These are phyloP conservation scores for Parazoanthus swiftii DNA, from an alignment of 92 coral and sea anemone genomes.

Conservation along the genomic window DNA sequence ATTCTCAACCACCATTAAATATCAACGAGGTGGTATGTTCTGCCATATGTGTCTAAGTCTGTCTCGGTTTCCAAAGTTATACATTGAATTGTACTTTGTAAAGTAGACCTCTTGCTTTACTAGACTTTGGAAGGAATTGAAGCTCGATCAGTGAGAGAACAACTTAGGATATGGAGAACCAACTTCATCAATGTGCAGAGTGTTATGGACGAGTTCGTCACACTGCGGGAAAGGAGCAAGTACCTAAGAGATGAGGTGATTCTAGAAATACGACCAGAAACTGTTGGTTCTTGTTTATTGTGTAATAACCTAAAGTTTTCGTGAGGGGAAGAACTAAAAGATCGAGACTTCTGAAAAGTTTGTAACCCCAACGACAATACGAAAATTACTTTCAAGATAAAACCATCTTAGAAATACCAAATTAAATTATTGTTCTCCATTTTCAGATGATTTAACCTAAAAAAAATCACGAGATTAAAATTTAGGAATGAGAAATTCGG, in stretches of 20 bases:
- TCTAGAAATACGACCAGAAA: neutral
- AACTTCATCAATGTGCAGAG: constrained; percentile 86
- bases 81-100: neutral
- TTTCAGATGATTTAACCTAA: too few relatives aligned
- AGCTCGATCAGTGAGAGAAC: constrained; percentile 85
- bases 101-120: neutral
- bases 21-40: too few relatives aligned
- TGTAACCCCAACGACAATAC: neutral
- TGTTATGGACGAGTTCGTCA: constrained; percentile 92
- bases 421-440: too few relatives aligned
- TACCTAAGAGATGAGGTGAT: constrained; percentile 93
- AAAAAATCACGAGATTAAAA: too few relatives aligned
- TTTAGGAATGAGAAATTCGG: too few relatives aligned
- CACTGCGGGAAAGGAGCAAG: constrained; percentile 85
- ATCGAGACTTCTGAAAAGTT: neutral
- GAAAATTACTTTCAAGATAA: neutral
- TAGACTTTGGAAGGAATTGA: constrained; percentile 91
- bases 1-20: too few relatives aligned
- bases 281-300: neutral
- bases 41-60: too few relatives aligned
- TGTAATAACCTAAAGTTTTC: neutral
- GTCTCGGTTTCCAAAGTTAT: too few relatives aligned
- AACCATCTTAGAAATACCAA: neutral
- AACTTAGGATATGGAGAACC: constrained; percentile 79
- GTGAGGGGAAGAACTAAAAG: neutral